Evolutionary conservation across 2,113 vertebrate genomes (phyloP).

Genomic region (Phoenicopterus ruber): DNA sequence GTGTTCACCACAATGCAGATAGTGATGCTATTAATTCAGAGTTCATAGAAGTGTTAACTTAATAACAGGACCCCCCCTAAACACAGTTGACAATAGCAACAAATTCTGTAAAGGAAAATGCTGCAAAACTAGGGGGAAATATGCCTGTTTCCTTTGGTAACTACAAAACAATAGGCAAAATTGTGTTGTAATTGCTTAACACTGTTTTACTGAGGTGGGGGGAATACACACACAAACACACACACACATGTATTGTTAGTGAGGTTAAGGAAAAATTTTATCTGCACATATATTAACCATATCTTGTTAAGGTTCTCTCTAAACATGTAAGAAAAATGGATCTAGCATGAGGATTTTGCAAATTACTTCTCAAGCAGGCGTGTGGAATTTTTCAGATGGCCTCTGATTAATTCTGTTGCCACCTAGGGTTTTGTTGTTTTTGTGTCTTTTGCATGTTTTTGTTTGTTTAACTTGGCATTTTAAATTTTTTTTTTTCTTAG

Average conservation of each 20-base stretch:
- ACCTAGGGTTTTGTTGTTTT: background rate
- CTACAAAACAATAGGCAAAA: background rate
- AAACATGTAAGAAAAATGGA: background rate
- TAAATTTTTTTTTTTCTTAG: background rate
- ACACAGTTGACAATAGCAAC: background rate
- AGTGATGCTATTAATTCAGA: background rate
- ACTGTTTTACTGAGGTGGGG: background rate
- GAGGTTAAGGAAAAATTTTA: background rate
- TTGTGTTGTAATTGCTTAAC: background rate
- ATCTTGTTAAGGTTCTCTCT: background rate
- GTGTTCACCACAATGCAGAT: background rate
- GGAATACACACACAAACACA: background rate
- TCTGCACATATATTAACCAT: background rate
- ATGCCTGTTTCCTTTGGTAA: background rate
- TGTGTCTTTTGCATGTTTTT: background rate
- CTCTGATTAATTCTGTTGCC: background rate
- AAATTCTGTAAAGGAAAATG: background rate
- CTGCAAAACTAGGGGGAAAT: background rate
- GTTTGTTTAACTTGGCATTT: background rate
- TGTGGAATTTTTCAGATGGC: background rate
- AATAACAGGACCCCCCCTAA: background rate
- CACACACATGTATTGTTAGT: accelerated
- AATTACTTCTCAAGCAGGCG: background rate
- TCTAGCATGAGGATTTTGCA: background rate
- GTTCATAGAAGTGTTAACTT: background rate